Percentiles rank a stretch among this genome's conserved stretches.
Conservation (phyloP, 2,888 invertebrate species). For the Ennomos erosarius region DNA sequence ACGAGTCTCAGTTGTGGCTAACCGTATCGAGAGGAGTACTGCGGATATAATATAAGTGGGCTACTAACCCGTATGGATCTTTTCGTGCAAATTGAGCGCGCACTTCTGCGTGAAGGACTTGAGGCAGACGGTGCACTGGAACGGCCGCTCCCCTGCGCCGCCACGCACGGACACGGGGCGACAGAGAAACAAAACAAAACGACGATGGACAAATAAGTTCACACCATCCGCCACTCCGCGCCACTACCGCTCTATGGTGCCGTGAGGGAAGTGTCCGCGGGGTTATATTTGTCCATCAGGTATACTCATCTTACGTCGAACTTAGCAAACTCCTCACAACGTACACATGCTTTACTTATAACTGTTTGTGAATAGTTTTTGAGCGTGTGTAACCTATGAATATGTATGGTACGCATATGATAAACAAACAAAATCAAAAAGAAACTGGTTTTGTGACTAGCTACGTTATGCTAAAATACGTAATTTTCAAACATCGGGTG, state of each 20-base stretch:
- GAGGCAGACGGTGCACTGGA: slow-evolving; percentile 87
- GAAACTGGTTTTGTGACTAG: slow-evolving; percentile 3
- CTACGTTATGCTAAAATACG: slow-evolving; percentile 11
- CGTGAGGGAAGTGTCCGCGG: slow-evolving; percentile 73
- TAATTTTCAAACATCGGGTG: slow-evolving; percentile 25
- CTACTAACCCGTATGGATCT: slow-evolving; percentile 87
- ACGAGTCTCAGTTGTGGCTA: slow-evolving; percentile 67
- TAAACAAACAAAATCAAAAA: slow-evolving; percentile 13
- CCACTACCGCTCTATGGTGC: slow-evolving; percentile 50
- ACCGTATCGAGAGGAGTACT: slow-evolving; percentile 70
- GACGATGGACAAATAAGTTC: slow-evolving; percentile 83
- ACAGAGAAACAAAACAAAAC: slow-evolving; percentile 86
- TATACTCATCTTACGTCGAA: slow-evolving; percentile 74
- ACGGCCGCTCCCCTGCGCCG: slow-evolving; percentile 86
- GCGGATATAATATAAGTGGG: slow-evolving; percentile 76
- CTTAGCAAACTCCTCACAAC: slow-evolving; percentile 77
- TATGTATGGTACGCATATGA: slow-evolving; percentile 2
- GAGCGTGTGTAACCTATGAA: slow-evolving; percentile 76
- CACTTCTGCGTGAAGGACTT: slow-evolving; percentile 87
- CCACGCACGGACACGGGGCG: slow-evolving; percentile 72
- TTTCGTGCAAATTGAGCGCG: slow-evolving; percentile 87
- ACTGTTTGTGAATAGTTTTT: slow-evolving; percentile 86
- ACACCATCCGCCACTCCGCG: slow-evolving; percentile 45
- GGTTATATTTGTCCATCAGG: slow-evolving; percentile 84
- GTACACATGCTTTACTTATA: slow-evolving; percentile 81